Evolutionary conservation across 2,888 invertebrate species (phyloP), one percentile per base, ranked within the genome.

Genomic region (Parthenolecanium corni): DNA sequence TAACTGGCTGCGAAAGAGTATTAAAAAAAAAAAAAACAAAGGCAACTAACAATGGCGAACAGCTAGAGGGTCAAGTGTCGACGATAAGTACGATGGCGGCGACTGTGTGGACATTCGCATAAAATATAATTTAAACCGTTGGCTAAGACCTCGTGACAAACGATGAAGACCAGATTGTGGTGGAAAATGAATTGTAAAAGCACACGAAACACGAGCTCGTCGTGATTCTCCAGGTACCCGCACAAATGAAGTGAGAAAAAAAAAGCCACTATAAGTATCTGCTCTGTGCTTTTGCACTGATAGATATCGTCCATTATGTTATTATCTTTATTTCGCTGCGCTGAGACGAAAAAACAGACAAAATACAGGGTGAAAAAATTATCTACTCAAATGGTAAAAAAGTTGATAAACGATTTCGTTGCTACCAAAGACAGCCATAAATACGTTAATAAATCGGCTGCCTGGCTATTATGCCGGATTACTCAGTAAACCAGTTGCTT

Each of bases 391-490:
- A 18, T 18, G 20, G n/a, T 20, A 18, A 44, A 21, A 18, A 21
- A 18, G 49, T 58, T 47, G 47, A 58, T 58, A 58, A 58, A 58
- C 46, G 46, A 58, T 58, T 58, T 47, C 36, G 58, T 46, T 25
- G 58, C n/a, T 58, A 47, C n/a, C 57, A 24, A 31, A 31, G 31
- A 47, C 57, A 57, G 47, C 47, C 46, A 57, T 47, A 56, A 56
- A 56, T 44, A 42, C 46, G 46, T 42, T 31, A 44, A 56, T 56
- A 58, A 58, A 47, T 58, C 58, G 58, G 47, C 47, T 47, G 58
- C 47, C 20, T 58, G 47, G 20, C 46, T 47, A 47, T 47, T 58
- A 58, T 46, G 57, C 58, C 46, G 57, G 23, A 46, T 25, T 21
- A 11, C 23, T 42, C 14, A 20, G 25, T 58, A 58, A 58, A 58